Conservation (phyloP, 2,797 vertebrate species). For the Labroides dimidiatus region DNA sequence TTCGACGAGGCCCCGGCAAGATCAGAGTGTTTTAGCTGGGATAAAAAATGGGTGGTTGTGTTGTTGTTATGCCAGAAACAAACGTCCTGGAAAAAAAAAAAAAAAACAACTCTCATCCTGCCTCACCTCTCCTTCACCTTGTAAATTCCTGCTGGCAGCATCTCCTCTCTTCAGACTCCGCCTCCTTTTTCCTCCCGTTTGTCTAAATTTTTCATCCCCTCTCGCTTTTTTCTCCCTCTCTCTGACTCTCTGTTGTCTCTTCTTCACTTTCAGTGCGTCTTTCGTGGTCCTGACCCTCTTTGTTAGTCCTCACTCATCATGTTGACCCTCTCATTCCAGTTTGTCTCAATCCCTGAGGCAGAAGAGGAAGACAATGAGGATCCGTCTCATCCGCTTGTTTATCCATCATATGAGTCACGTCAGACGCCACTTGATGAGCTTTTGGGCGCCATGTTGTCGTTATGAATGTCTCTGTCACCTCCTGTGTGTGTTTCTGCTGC, state of each 20-base stretch:
- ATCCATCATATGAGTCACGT: constrained; percentile 6
- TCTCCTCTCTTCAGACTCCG: constrained; percentile 1
- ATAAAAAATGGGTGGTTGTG: background rate
- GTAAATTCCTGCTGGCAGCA: constrained; percentile 23
- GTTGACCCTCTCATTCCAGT: background rate
- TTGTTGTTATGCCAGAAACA: background rate
- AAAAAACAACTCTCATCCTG: constrained; percentile 26
- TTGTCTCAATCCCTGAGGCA: background rate
- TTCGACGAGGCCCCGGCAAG: too few species aligned
- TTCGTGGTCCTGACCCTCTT: constrained; percentile 3
- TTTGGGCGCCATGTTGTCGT: constrained; percentile 5
- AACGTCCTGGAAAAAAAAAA: constrained; percentile 20
- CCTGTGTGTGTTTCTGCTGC: background rate
- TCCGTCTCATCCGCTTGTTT: background rate
- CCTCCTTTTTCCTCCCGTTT: constrained; percentile 14
- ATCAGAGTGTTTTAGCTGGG: background rate
- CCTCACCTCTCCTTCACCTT: constrained; percentile 34
- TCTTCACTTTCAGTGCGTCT: constrained; percentile 26
- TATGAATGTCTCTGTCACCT: background rate
- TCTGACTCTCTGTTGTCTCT: too few species aligned
- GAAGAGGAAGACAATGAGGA: background rate
- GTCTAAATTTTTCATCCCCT: constrained; percentile 54
- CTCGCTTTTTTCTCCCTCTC: constrained; percentile 19
- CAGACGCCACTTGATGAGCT: background rate
- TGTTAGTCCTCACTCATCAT: background rate